Evolutionary conservation across 2,113 vertebrate species (phyloP), one percentile per base, ranked within the genome.

Genomic region (Oriolus oriolus): DNA sequence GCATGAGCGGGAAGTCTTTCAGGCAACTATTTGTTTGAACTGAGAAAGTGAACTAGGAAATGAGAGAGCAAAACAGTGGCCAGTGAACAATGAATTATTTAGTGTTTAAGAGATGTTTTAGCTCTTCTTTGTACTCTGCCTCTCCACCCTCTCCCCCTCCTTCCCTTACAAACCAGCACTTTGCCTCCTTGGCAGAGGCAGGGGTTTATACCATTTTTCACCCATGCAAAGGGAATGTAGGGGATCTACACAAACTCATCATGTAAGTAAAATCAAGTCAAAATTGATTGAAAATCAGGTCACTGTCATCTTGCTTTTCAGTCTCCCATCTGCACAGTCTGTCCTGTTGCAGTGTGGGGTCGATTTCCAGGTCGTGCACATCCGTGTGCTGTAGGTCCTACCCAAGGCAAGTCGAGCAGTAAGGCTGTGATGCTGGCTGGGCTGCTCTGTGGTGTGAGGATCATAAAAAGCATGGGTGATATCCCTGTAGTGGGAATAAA

Each of bases 361-460:
- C 60, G 10, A 13, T 35, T 23, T 59, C 45, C 82, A 24, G 1
- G 21, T 11, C 13, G 3, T 23, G 13, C 10, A 39, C 18, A 26
- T 10, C 39, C 0, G 0, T 30, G 42, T 3, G 1, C 44, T 65
- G 23, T 33, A 39, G 21, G 44, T 78, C 15, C 41, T 35, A 14
- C 19, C 21, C 65, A 47, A 42, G 33, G 17, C 33, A 47, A 35
- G 39, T 4, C 8, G 17, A 42, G 61, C 39, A 77, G 52, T 37
- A 54, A 70, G 21, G 31, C 45, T 1, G 0, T 9, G n/a, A 11
- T 59, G 12, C 52, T 82, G 61, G 5, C 16, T 33, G 30, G 57
- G 24, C 26, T 92, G 33, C 61, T 57, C 14, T 15, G 6, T 1
- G 3, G 33, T 13, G 21, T 42, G 56, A 63, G 57, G 21, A 19